Evolutionary conservation across 2,113 vertebrate species (phyloP), one percentile per base, ranked within the genome.

Genomic region (Pelecanoides urinatrix): DNA sequence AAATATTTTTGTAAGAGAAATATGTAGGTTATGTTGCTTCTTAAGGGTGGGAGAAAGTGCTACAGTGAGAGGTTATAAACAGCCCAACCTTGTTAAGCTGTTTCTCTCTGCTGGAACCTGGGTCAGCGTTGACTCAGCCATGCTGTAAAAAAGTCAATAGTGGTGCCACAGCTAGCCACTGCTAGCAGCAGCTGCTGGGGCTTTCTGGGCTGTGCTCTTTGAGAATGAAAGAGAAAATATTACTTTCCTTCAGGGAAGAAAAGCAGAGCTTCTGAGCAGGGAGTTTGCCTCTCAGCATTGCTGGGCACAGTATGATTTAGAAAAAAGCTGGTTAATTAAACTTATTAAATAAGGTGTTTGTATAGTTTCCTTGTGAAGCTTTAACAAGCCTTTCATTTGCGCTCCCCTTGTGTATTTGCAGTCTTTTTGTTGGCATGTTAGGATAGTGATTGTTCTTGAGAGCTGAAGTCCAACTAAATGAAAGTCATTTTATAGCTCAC

Each of bases 251-350:
- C 91, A 40, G 85, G 50, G 84, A 36, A 63, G 61, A 86, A 88
- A 92, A 88, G 81, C 63, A 45, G 76, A 92, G 81, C 20, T 86
- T 63, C 44, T 20, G 62, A 89, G 79, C 10, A 21, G 59, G 76
- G 70, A 89, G 63, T 63, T 79, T 94, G 70, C 81, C 75, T 86
- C 91, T 91, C 52, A 3, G 82, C 55, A 34, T 93, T 95, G 79
- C 72, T 53, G 56, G 50, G 68, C 62, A 5, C 45, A 23, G 73
- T 93, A 79, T 50, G 77, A 66, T 88, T 85, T 77, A 67, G 74
- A 80, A 94, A 95, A 90, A 91, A 96, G 55, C 23, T 2, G 10
- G 77, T 92, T 96, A 96, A 96, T 96, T 97, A 95, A 97, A 96
- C 81, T 91, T 94, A 94, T 75, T 95, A 0, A 75, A 58, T 40